Evolutionary conservation across 2,113 vertebrate genomes (phyloP).

Genomic region (Lonchura striata): DNA sequence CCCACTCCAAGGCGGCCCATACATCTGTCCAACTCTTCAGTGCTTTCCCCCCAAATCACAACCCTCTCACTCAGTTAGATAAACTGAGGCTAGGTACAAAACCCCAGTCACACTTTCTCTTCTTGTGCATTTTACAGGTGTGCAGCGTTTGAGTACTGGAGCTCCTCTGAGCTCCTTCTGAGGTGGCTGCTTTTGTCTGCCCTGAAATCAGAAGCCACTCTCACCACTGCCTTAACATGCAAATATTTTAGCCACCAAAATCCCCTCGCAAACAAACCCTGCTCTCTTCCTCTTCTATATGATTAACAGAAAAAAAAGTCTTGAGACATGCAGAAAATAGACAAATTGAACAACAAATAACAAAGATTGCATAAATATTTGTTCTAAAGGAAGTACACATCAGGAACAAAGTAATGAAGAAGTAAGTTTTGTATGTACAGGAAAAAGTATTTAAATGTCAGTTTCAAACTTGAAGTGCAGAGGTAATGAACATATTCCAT

Average conservation of each 20-base stretch:
- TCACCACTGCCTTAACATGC: not conserved
- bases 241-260: not conserved
- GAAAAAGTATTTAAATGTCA: not conserved
- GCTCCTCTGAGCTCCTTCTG: not conserved
- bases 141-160: not conserved
- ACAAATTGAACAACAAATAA: not conserved
- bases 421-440: not conserved
- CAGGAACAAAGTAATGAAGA: not conserved
- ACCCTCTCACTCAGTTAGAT: not conserved
- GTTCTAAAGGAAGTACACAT: not conserved
- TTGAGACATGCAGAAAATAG: not conserved
- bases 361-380: not conserved
- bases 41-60: not conserved
- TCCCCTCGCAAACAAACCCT: not conserved
- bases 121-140: not conserved
- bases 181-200: not conserved
- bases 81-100: not conserved
- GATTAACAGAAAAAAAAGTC: not conserved
- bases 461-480: not conserved
- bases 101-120: not conserved
- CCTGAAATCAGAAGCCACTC: not conserved
- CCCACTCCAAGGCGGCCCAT: not conserved
- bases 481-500: not conserved
- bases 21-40: not conserved
- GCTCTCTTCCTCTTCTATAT: not conserved